These are phyloP conservation scores for Heliconius nattereri DNA, from an alignment of 1,140 invertebrate genomes.

Conservation along the genomic window DNA sequence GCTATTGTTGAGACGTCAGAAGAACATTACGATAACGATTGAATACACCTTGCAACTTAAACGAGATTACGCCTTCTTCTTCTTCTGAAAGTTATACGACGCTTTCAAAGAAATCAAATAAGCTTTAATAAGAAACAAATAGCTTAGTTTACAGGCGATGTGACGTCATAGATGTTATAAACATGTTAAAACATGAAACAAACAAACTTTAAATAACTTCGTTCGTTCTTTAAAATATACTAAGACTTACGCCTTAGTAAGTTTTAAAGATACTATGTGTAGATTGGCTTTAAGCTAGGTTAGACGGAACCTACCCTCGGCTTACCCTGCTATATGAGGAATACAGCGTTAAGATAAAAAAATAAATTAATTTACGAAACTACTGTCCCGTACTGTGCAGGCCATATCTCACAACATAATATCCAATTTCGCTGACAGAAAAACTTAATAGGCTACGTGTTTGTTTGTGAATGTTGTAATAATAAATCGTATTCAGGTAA, in stretches of 20 bases:
- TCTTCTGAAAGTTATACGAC: slow-evolving; percentile 19
- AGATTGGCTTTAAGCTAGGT: background rate
- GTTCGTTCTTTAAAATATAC: too few relatives aligned
- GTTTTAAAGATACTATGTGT: too few relatives aligned
- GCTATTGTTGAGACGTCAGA: slow-evolving; percentile 27
- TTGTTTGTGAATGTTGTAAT: slow-evolving; percentile 44
- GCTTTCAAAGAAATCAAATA: slow-evolving; percentile 6
- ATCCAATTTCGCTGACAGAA: slow-evolving; percentile 22
- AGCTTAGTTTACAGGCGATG: background rate
- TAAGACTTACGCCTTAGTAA: too few relatives aligned
- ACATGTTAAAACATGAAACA: too few relatives aligned
- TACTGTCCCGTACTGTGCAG: background rate
- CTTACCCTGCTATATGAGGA: too few relatives aligned
- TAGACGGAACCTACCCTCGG: background rate
- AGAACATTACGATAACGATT: slow-evolving; percentile 35
- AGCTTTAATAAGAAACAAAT: slow-evolving; percentile 4
- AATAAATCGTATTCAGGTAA: slow-evolving; percentile 49
- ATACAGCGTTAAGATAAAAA: background rate
- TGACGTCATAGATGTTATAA: background rate
- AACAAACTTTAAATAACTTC: too few relatives aligned
- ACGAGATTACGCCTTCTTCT: slow-evolving; percentile 32
- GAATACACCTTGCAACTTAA: slow-evolving; percentile 36
- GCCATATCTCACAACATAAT: background rate
- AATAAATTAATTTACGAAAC: background rate
- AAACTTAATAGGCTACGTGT: slow-evolving; percentile 38